A percentile compares a stretch with the other conserved stretches of the same genome.
Conservation (phyloP, 92 coral and sea anemone species). For the Umimayanthus kanabou region DNA sequence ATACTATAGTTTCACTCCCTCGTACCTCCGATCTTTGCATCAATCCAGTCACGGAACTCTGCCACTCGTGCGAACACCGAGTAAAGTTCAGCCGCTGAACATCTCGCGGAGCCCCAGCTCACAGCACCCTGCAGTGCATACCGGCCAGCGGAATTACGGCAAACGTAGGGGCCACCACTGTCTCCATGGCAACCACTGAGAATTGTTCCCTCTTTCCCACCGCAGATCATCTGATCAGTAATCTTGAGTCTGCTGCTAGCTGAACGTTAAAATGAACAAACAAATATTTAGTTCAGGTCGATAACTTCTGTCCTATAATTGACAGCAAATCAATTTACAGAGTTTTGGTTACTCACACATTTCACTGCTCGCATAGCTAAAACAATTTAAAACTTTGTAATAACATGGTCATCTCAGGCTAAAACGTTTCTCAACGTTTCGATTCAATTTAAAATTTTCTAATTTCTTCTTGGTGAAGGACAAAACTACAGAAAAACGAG, state of each 20-base stretch:
- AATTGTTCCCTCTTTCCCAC: conserved; percentile 44
- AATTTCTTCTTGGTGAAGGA: too few species aligned
- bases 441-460: too few species aligned
- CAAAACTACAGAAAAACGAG: too few species aligned
- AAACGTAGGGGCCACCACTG: conserved; percentile 70
- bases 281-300: background rate
- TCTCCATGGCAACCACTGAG: conserved; percentile 73
- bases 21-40: conserved; percentile 43
- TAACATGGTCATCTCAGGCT: too few species aligned
- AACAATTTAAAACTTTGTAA: too few species aligned
- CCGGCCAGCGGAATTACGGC: conserved; percentile 52
- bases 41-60: conserved; percentile 68
- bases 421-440: too few species aligned
- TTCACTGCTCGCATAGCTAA: too few species aligned
- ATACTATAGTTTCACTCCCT: too few species aligned
- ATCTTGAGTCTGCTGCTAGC: conserved; percentile 18
- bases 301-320: too few species aligned
- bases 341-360: too few species aligned
- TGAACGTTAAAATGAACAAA: background rate
- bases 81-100: conserved; percentile 58
- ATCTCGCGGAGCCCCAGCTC: conserved; percentile 69
- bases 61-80: conserved; percentile 70
- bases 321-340: too few species aligned
- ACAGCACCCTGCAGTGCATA: conserved; percentile 72
- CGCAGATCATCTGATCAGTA: conserved; percentile 48